Evolutionary conservation across 2,113 vertebrate species (phyloP), one percentile per base, ranked within the genome.

Genomic region (Tapirus terrestris): DNA sequence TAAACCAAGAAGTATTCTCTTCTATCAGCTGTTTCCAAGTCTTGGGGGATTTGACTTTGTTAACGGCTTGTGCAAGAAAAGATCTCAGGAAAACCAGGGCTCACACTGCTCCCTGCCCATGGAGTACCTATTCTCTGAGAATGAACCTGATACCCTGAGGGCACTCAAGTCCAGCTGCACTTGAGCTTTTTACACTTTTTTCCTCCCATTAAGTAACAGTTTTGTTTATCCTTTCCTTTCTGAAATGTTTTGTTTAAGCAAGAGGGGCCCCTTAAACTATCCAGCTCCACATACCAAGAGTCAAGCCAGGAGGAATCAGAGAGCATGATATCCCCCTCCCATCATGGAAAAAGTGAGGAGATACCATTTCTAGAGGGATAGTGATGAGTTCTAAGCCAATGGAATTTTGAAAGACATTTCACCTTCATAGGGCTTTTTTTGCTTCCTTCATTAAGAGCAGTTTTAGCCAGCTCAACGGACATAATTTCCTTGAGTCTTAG

Each of bases 231-330:
- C 31, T 25, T 97, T 95, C 43, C 25, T 80, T 94, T 87, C 65
- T 56, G 56, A 87, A 95, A 60, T 92, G 17, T 95, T 96, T 90
- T 80, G 25, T 72, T 95, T 86, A 67, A 83, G 60, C n/a, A 79
- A n/a, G 60, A 80, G 51, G 51, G 43, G 60, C 17, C 63, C 53
- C 36, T 94, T 65, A 77, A 65, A 33, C 7, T 33, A 12, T 72
- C 18, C 53, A 67, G 27, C 39, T 70, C 68, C 43, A 45, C 4
- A 1, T 80, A 83, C 4, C 23, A 1, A 27, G 92, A 63, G 36
- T 86, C 70, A 75, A 87, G 70, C 27, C 53, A 72, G 56, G 67
- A 88, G 14, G 29, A 87, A 33, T 68, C 10, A 45, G 23, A 58
- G 58, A 17, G 3, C 1, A 0, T 72, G 33, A 61, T 63, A 79